phyloP scores from a whole-genome alignment of 2,113 vertebrate genomes.

The Petrocephalus microphthalmus region DNA sequence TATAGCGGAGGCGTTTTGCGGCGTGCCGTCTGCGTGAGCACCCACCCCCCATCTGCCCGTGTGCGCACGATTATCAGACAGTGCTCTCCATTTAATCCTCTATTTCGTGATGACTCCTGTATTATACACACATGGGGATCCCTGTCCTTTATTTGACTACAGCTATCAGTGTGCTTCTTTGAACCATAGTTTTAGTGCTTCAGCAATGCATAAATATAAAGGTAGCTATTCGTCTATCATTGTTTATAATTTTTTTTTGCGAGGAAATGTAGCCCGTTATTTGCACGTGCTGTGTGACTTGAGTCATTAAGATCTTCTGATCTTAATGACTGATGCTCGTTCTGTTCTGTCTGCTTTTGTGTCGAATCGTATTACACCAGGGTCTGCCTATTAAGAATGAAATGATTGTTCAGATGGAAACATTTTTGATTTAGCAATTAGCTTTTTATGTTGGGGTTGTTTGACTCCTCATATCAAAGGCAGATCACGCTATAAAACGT shows the following conservation, averaged over 20 bases:
- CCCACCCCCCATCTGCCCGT: neutral
- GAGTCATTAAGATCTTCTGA: neutral
- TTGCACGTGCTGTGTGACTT: neutral
- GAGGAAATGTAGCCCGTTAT: neutral
- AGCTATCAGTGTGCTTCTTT: neutral
- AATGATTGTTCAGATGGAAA: neutral
- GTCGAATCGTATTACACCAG: neutral
- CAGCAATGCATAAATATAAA: neutral
- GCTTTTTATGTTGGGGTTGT: neutral
- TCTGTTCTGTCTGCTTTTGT: neutral
- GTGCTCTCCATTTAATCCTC: neutral
- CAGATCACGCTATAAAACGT: neutral
- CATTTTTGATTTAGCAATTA: neutral
- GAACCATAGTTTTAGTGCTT: neutral
- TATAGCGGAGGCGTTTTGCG: conserved; percentile 59
- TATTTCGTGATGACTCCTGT: neutral
- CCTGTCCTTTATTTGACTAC: neutral
- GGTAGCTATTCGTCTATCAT: neutral
- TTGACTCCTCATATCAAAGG: neutral
- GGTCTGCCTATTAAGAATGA: neutral
- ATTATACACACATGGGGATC: neutral
- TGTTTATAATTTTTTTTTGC: neutral
- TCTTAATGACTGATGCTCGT: too few relatives aligned
- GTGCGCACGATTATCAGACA: neutral
- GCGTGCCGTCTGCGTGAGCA: conserved; percentile 49